Evolutionary conservation across 2,888 invertebrate species (phyloP), one percentile per base, ranked within the genome.

Genomic region (Apodemia hepburni): DNA sequence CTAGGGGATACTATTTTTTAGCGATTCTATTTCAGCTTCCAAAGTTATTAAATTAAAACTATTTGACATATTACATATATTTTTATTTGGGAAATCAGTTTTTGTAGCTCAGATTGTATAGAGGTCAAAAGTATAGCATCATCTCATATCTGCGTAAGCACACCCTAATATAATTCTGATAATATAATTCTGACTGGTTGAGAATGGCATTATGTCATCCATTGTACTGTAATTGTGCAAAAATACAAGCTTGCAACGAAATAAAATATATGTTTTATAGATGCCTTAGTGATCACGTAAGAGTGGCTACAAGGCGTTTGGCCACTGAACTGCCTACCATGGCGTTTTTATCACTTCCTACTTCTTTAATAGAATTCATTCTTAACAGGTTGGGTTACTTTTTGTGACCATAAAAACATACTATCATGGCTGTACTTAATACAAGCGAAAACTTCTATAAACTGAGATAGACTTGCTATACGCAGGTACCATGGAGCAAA

Each of bases 321-420:
- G 54, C 54, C 54, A 57, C 54, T 57, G 54, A 57, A 57, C 54
- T 57, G 27, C 22, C 51, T 57, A 57, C 22, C 12, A 54, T 27
- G 29, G 54, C 54, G 27, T 57, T 57, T 57, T 57, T 57, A 68
- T 75, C 74, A 77, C 80, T 84, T 84, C 83, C 84, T 80, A 79
- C 76, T 79, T 65, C 78, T 76, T 75, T 83, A 83, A 84, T 81
- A 78, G 82, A 74, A 68, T 65, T 65, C 69, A 54, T 22, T 47
- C 29, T 27, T 22, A 45, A 58, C 58, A 45, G 61, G 61, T 62
- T 47, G 22, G 47, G 7, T 49, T 33, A 17, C 33, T 62, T 62
- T 58, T 62, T 62, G 62, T 62, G n/a, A 17, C 58, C 45, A 35
- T 33, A 57, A 57, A 57, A 57, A 57, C 54, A 27, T 57, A 57